Conservation (phyloP, 2,888 invertebrate genomes). For the Sycophila texana region DNA sequence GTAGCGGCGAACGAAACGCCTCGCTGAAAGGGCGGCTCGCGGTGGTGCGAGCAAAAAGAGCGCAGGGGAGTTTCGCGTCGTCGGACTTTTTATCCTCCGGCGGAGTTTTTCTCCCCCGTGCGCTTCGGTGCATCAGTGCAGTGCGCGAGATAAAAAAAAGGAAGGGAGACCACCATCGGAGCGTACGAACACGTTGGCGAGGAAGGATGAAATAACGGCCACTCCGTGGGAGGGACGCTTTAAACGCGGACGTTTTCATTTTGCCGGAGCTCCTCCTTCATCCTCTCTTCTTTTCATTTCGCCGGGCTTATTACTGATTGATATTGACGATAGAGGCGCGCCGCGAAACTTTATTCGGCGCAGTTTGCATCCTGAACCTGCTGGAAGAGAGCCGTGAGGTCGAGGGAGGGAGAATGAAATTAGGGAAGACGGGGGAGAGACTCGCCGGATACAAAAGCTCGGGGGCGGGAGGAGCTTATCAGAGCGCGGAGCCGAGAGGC, state of each 20-base stretch:
- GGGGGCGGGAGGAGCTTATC: background rate
- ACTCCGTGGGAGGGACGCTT: slow-evolving; percentile 8
- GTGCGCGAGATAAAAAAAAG: too few relatives aligned
- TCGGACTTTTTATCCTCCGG: background rate
- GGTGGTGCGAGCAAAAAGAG: background rate
- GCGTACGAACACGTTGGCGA: background rate
- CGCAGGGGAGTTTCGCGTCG: background rate
- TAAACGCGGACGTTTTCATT: slow-evolving; percentile 44
- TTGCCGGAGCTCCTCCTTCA: slow-evolving; percentile 26
- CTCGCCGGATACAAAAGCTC: slow-evolving; percentile 14
- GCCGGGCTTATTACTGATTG: slow-evolving; percentile 23
- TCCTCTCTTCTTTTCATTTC: slow-evolving; percentile 1
- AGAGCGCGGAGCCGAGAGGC: background rate
- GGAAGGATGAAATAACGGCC: slow-evolving; percentile 32
- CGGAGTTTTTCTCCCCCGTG: background rate
- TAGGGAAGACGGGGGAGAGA: background rate
- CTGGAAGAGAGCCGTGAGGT: background rate
- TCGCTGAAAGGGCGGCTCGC: too few relatives aligned
- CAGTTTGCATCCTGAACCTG: background rate
- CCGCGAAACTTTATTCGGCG: background rate
- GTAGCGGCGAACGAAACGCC: too few relatives aligned
- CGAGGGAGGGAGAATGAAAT: slow-evolving; percentile 3
- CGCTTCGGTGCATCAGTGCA: background rate
- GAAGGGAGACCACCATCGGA: background rate
- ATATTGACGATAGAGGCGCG: slow-evolving; percentile 24